Percentiles rank a stretch among this genome's conserved stretches.
phyloP scores from a whole-genome alignment of 2,888 invertebrate species.

The Cremastinae sp. region DNA sequence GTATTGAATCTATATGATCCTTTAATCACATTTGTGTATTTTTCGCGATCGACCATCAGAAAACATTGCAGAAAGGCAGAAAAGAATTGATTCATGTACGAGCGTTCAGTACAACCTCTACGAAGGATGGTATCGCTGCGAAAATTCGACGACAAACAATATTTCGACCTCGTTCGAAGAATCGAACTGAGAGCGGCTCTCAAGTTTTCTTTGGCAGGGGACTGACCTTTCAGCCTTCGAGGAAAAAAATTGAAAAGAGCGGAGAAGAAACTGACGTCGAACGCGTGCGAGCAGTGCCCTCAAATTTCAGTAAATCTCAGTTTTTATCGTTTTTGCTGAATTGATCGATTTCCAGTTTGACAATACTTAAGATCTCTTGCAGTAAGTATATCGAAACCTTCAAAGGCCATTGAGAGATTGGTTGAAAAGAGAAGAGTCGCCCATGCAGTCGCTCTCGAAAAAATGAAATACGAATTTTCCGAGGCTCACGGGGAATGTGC shows the following conservation, averaged over 20 bases:
- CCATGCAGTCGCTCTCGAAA: conserved; percentile 57
- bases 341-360: neutral
- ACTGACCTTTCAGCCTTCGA: conserved; percentile 31
- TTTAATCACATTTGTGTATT: conserved; percentile 12
- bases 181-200: conserved; percentile 12
- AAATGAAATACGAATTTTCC: conserved; percentile 58
- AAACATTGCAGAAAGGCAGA: conserved; percentile 24
- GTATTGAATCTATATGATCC: conserved; percentile 35
- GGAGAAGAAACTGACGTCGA: conserved; percentile 30
- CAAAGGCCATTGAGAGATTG: conserved; percentile 56
- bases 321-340: neutral
- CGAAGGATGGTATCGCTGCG: conserved; percentile 21
- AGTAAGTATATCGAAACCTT: conserved; percentile 63
- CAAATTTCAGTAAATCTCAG: conserved; percentile 45
- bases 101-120: conserved; percentile 43
- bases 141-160: conserved; percentile 28
- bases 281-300: conserved; percentile 48
- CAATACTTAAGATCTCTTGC: neutral
- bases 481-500: conserved; percentile 49
- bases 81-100: conserved; percentile 44
- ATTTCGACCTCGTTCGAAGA: conserved; percentile 4
- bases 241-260: neutral
- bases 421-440: conserved; percentile 49
- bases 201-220: conserved; percentile 24
- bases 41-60: conserved; percentile 32